A percentile compares a stretch with the other conserved stretches of the same genome.
Evolutionary conservation across 2,113 vertebrate species (phyloP).

Genomic region (Mormyrus lacerda): DNA sequence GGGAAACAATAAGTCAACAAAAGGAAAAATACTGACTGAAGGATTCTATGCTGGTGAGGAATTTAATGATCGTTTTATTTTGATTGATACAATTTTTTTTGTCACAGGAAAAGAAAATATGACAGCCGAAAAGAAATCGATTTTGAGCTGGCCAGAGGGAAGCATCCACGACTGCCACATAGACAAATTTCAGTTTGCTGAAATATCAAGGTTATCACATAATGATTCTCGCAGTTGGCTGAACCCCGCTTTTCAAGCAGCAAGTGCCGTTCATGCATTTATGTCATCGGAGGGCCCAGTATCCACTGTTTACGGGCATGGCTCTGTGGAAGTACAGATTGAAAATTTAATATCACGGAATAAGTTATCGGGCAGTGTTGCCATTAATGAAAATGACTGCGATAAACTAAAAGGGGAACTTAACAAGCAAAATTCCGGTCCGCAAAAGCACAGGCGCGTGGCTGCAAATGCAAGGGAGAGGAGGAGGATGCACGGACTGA

Average conservation of each 20-base stretch:
- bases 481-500: constrained; percentile 69
- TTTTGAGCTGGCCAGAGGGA: constrained; percentile 47
- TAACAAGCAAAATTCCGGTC: constrained; percentile 32
- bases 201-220: constrained; percentile 41
- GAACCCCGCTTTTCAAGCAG: constrained; percentile 27
- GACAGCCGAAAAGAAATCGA: constrained; percentile 39
- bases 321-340: constrained; percentile 28
- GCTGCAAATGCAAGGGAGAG: constrained; percentile 69
- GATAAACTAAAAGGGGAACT: constrained; percentile 17
- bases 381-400: constrained; percentile 17
- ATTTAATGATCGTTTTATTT: not conserved
- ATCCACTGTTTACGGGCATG: constrained; percentile 31
- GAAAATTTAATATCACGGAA: constrained; percentile 38
- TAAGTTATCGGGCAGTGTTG: constrained; percentile 25
- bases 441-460: constrained; percentile 61
- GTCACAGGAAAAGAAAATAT: constrained; percentile 12
- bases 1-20: not conserved
- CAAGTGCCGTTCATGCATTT: constrained; percentile 33
- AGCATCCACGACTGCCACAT: constrained; percentile 25
- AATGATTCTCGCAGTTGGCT: constrained; percentile 54
- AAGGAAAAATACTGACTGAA: not conserved
- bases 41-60: not conserved
- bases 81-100: not conserved
- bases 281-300: constrained; percentile 28
- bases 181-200: constrained; percentile 24